Conservation (phyloP, 2,888 invertebrate species). For the Dendrolimus houi region DNA sequence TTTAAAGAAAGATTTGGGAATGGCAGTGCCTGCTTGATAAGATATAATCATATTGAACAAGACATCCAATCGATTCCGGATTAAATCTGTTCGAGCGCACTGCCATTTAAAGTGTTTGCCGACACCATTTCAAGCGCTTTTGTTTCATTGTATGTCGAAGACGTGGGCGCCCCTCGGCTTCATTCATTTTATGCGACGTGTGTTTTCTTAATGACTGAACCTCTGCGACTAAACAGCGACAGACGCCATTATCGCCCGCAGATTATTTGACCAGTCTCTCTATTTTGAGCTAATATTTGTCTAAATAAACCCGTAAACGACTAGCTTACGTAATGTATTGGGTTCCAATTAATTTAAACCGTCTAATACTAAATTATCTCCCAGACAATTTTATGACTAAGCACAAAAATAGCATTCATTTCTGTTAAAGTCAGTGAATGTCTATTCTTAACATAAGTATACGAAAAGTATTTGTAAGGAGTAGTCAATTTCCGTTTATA, state of each 20-base stretch:
- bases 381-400: not conserved
- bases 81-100: not conserved
- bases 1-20: too few species aligned
- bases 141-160: slow-evolving; percentile 42
- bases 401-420: not conserved
- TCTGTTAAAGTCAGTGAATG: not conserved
- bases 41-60: slow-evolving; percentile 5
- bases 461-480: not conserved
- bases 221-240: slow-evolving; percentile 40
- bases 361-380: not conserved
- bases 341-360: not conserved
- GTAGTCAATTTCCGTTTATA: not conserved
- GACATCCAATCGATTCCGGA: not conserved
- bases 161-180: slow-evolving; percentile 63
- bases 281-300: not conserved
- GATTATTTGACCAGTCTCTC: slow-evolving; percentile 17
- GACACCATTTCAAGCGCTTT: slow-evolving; percentile 46
- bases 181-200: slow-evolving; percentile 54
- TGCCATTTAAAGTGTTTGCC: slow-evolving; percentile 29
- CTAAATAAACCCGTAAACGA: not conserved
- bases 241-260: slow-evolving; percentile 24
- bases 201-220: slow-evolving; percentile 56
- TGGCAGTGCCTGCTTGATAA: too few species aligned
- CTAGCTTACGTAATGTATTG: not conserved
- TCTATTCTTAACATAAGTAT: not conserved